A percentile compares a stretch with the other conserved stretches of the same genome.
Conservation (phyloP, 1,140 invertebrate species). For the Whitmania pigra region DNA sequence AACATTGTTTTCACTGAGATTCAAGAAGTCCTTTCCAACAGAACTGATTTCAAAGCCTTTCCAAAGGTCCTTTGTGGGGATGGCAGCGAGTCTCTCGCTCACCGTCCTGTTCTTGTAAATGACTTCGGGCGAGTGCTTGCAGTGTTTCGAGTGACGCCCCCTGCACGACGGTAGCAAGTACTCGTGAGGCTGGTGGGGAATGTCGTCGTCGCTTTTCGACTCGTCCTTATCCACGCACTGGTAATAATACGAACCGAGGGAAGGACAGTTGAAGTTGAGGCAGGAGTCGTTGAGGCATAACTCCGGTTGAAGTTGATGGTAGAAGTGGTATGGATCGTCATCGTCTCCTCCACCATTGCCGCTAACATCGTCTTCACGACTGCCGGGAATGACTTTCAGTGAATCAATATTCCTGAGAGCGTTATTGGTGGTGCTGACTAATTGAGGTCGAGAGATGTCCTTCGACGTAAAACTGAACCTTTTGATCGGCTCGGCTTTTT, state of each 20-base stretch:
- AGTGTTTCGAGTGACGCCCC: background rate
- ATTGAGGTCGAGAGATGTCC: background rate
- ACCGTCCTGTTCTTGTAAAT: constrained; percentile 2
- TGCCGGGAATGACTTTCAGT: background rate
- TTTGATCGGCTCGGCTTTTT: constrained; percentile 2
- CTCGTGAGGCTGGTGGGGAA: background rate
- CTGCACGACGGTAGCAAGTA: background rate
- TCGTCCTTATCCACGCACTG: background rate
- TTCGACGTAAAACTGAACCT: constrained; percentile 1
- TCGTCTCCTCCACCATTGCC: background rate
- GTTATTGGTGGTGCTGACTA: constrained; percentile 3
- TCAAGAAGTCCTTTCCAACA: background rate
- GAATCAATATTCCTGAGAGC: background rate
- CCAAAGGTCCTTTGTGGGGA: background rate
- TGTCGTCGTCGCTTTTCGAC: background rate
- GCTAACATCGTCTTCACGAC: background rate
- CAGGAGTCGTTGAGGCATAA: constrained; percentile 2
- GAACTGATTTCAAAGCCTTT: constrained; percentile 7
- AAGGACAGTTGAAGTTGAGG: background rate
- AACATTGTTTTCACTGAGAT: background rate
- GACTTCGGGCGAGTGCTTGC: constrained; percentile 1
- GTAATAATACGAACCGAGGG: background rate
- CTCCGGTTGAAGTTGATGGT: constrained; percentile 8
- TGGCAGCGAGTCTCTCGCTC: background rate
- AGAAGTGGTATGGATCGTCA: background rate